Base-by-base conservation (phyloP, 2,888 invertebrate genomes). In the Invenusta paracnida region DNA sequence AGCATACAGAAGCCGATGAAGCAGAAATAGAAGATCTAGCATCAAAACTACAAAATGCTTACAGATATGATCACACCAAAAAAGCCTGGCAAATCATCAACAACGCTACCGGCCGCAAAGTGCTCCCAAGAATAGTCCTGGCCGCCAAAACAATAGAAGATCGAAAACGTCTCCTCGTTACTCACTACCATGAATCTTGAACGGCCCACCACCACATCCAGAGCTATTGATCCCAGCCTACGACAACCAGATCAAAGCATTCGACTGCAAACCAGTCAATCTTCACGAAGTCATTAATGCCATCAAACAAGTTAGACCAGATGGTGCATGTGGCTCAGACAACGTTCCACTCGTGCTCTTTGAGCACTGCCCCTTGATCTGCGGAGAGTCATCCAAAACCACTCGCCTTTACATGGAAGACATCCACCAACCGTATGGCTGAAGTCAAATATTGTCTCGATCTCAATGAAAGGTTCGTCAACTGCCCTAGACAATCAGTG, bases 361-460 rank as follows among this genome's bases (percentile, higher is more conserved):
- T n/a, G 17, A 48, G 17, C 48, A 48, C 48, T 48, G 17, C 48
- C 17, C 5, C 48, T 5, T 48, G 48, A 48, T 48, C 48, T 48
- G 48, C 5, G 5, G 48, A 48, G 17, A 48, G 73, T 73, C 23
- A 73, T 73, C 48, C 5, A 5, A 48, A 48, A 48, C 48, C 48
- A 48, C 48, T 48, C 17, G 23, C 73, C 27, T 13, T 13, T 73
- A 23, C 73, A 73, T 13, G 27, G 73, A 23, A 73, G 23, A 73
- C 11, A 73, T 5, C 17, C 25, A 73, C 73, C 11, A 73, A 5
- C 2, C 73, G 27, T 73, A 73, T 73, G 73, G 73, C 73, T 5
- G 27, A 73, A 73, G 27, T 73, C 73, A 73, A 73, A 73, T 25
- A 73, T 73, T 73, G 73, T 73, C 23, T 73, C 27, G 73, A 73